These are phyloP conservation scores for Centropus bengalensis DNA, from an alignment of 2,113 vertebrate genomes.

Conservation along the genomic window DNA sequence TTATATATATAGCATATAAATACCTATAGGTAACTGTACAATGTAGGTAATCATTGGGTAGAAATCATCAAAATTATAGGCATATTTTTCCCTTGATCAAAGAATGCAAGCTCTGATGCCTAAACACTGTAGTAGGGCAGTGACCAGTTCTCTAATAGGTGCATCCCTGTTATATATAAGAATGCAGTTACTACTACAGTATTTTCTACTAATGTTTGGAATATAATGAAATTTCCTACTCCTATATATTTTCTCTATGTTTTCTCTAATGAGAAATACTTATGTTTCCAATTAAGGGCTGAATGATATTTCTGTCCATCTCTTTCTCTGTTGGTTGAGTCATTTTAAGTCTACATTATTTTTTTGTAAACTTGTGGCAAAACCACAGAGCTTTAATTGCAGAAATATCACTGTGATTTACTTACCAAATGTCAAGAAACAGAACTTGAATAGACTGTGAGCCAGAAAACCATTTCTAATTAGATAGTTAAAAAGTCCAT, in stretches of 20 bases:
- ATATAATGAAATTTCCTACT: neutral
- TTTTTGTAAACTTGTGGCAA: neutral
- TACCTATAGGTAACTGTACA: neutral
- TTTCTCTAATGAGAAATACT: neutral
- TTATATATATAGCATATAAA: neutral
- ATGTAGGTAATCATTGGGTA: neutral
- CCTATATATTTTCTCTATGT: neutral
- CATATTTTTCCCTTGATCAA: neutral
- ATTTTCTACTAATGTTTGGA: neutral
- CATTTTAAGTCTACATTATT: neutral
- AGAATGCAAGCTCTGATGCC: neutral
- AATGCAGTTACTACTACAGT: neutral
- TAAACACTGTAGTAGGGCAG: neutral
- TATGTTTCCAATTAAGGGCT: neutral
- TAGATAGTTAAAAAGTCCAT: neutral
- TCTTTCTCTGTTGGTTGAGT: neutral
- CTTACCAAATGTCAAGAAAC: neutral
- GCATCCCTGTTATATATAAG: neutral
- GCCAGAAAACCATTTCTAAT: neutral
- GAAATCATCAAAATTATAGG: neutral
- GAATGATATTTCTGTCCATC: neutral
- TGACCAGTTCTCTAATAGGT: neutral
- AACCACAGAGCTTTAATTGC: neutral
- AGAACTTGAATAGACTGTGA: neutral
- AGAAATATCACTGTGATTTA: neutral